Conservation (phyloP, 2,113 vertebrate species). For the Leptosomus discolor region DNA sequence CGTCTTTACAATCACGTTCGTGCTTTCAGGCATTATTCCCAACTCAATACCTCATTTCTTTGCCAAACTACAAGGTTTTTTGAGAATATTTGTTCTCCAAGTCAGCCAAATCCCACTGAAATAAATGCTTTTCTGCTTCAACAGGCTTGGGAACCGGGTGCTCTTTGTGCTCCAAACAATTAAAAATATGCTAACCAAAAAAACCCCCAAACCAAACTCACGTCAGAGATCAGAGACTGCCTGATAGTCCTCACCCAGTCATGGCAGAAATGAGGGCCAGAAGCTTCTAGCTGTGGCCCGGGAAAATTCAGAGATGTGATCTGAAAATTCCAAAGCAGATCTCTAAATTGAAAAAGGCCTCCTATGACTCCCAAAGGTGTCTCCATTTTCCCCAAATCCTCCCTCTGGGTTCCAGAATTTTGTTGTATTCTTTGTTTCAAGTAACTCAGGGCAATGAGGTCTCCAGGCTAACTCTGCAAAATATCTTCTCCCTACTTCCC, state of each 20-base stretch:
- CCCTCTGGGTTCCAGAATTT: neutral
- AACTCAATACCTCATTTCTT: neutral
- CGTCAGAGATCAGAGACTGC: neutral
- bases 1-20: neutral
- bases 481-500: neutral
- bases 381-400: neutral
- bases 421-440: neutral
- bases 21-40: neutral
- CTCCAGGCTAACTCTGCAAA: neutral
- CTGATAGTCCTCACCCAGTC: neutral
- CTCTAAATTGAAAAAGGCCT: neutral
- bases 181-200: neutral
- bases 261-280: neutral
- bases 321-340: neutral
- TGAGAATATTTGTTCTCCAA: neutral
- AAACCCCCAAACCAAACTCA: fast-evolving
- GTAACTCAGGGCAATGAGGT: neutral
- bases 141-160: neutral
- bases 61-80: neutral
- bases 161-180: neutral
- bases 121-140: neutral
- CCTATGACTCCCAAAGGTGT: neutral
- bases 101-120: neutral
- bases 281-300: neutral
- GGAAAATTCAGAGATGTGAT: neutral